Base-by-base conservation (phyloP, 2,113 vertebrate species). In the Mola mola region DNA sequence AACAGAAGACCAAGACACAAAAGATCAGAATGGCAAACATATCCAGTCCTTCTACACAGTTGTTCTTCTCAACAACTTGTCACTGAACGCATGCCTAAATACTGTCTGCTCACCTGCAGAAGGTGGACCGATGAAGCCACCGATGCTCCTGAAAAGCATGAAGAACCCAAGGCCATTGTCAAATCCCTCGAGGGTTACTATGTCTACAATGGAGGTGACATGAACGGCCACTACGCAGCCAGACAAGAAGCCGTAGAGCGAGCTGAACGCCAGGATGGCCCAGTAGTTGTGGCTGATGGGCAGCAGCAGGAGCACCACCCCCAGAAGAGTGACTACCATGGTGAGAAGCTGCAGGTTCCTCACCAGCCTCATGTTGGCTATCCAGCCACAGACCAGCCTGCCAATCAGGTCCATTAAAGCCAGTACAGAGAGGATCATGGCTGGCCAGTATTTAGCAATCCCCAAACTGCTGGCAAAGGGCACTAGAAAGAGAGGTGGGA, bases 161-260 rank as follows among this genome's bases (percentile, higher is more conserved):
- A 93, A 91, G 40, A 93, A 83, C 1, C 91, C 92, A 2, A 93
- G 79, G 11, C 83, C 88, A 5, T 79, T 93, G 79, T 93, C 90
- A 6, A 94, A 92, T 5, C 84, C 82, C 26, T 89, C 62, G 66
- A 92, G 83, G 4, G 84, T 89, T 8, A 93, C 91, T 2, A 93
- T 82, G 73, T 93, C 93, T 68, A 91, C 84, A 2, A 93, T 87
- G 20, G 83, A 64, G 5, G 89, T 93, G 66, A 94, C 41, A 17
- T 93, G 90, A 59, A 94, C 49, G 2, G 92, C 87, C 0, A 92
- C 89, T 15, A 88, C 81, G 25, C 90, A 86, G 48, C 92, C 92
- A 5, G 93, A 93, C 79, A 93, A 87, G 75, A 94, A 92, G 41
- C 92, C 92, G 0, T 90, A 92, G 65, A 92, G 81, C 4, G 64